Percentiles rank a stretch among this genome's conserved stretches.
phyloP scores from a whole-genome alignment of 2,888 invertebrate species.

The Abscondita cerata region DNA sequence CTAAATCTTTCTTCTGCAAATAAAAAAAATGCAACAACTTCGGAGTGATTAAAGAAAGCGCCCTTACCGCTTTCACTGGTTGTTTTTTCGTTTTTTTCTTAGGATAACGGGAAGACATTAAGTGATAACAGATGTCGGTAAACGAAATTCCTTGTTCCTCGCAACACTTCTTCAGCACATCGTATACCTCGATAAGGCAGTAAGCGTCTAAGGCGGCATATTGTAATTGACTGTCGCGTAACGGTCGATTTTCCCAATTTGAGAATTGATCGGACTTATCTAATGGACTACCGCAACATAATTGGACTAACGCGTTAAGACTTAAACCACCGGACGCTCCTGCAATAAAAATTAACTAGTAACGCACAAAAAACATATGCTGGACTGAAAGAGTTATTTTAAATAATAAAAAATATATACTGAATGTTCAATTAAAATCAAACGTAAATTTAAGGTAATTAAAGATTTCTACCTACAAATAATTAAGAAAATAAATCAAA shows the following conservation, averaged over 20 bases:
- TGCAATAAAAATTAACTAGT: constrained; percentile 13
- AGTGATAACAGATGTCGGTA: constrained; percentile 67
- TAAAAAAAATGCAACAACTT: neutral
- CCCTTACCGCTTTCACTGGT: constrained; percentile 49
- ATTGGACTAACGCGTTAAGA: constrained; percentile 75
- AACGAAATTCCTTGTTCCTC: constrained; percentile 65
- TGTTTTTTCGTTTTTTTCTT: constrained; percentile 56
- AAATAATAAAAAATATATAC: too few species aligned
- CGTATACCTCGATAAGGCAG: constrained; percentile 83
- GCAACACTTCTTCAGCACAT: constrained; percentile 64
- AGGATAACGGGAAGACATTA: constrained; percentile 62
- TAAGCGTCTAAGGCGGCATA: constrained; percentile 92
- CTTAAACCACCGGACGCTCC: constrained; percentile 55
- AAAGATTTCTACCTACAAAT: too few species aligned
- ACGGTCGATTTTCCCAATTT: constrained; percentile 87
- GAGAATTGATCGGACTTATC: constrained; percentile 92
- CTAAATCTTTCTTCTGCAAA: constrained; percentile 19
- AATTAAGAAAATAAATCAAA: too few species aligned
- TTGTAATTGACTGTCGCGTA: constrained; percentile 76
- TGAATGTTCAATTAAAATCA: too few species aligned
- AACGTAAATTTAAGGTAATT: too few species aligned
- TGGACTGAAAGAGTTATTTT: too few species aligned
- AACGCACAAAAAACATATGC: too few species aligned
- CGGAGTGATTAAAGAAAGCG: neutral
- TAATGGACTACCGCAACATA: constrained; percentile 77